These are phyloP conservation scores for Sebastes glaucus DNA, from an alignment of 2,797 vertebrate species.

Conservation along the genomic window DNA sequence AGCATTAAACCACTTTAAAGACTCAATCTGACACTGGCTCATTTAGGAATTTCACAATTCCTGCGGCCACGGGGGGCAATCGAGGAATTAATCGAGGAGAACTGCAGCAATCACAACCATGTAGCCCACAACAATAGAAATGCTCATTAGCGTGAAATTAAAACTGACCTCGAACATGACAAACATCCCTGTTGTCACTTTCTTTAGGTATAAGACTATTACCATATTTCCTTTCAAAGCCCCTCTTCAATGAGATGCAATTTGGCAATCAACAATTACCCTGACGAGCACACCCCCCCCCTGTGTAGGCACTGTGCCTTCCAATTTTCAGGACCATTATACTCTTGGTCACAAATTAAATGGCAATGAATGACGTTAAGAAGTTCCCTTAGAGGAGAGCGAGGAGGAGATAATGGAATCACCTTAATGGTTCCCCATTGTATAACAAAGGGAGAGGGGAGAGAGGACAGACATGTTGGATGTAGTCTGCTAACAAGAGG, in stretches of 20 bases:
- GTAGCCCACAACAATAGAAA: slow-evolving; percentile 50
- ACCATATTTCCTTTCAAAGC: slow-evolving; percentile 28
- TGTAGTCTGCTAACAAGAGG: slow-evolving; percentile 19
- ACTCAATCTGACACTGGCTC: slow-evolving; percentile 65
- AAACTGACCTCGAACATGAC: slow-evolving; percentile 48
- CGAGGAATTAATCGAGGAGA: slow-evolving; percentile 69
- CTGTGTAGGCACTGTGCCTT: slow-evolving; percentile 9
- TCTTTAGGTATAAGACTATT: background rate
- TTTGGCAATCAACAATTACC: slow-evolving; percentile 51
- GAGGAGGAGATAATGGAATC: slow-evolving; percentile 50
- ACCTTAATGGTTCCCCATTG: slow-evolving; percentile 48
- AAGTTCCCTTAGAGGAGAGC: slow-evolving; percentile 39
- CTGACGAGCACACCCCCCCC: background rate
- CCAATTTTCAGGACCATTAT: slow-evolving; percentile 57
- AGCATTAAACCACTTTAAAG: slow-evolving; percentile 57
- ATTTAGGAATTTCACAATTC: slow-evolving; percentile 70
- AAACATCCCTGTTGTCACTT: background rate
- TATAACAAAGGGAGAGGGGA: slow-evolving; percentile 31
- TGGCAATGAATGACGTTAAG: slow-evolving; percentile 55
- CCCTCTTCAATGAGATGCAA: slow-evolving; percentile 40
- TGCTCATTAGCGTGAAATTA: slow-evolving; percentile 59
- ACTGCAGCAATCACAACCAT: slow-evolving; percentile 32
- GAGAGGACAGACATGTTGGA: slow-evolving; percentile 4
- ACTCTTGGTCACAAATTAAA: slow-evolving; percentile 69
- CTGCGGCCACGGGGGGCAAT: slow-evolving; percentile 50